These are phyloP conservation scores for Pseudolycoriella hygida DNA, from an alignment of 2,888 invertebrate genomes.

Conservation along the genomic window DNA sequence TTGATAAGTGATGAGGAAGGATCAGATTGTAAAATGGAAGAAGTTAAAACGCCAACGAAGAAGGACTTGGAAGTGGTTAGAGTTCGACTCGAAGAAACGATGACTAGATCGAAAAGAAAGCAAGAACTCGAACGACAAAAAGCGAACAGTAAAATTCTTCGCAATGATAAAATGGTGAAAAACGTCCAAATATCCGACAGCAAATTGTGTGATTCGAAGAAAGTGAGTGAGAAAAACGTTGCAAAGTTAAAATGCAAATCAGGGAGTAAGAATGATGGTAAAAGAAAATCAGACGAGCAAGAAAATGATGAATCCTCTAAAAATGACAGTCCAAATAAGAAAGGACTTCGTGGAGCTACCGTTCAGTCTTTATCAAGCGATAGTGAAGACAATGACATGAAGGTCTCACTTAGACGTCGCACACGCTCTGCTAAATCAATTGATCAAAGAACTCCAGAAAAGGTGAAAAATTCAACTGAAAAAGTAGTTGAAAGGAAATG, in stretches of 20 bases:
- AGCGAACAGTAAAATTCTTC: slow-evolving; percentile 25
- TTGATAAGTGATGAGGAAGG: background rate
- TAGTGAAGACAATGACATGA: slow-evolving; percentile 1
- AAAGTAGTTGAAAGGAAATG: background rate
- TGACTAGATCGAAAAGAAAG: slow-evolving; percentile 28
- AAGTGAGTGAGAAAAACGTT: background rate
- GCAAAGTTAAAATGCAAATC: background rate
- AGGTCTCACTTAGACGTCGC: slow-evolving; percentile 1
- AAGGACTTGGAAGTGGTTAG: background rate
- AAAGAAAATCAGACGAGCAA: slow-evolving; percentile 1
- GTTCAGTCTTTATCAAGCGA: slow-evolving; percentile 4
- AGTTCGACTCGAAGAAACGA: slow-evolving; percentile 17
- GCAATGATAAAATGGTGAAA: slow-evolving; percentile 15
- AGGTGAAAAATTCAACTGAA: background rate
- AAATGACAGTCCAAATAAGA: background rate
- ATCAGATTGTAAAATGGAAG: background rate
- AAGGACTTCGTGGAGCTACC: background rate
- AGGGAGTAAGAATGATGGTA: background rate
- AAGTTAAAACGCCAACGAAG: background rate
- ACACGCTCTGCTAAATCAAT: slow-evolving; percentile 2
- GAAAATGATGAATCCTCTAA: slow-evolving; percentile 1
- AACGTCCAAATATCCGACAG: background rate
- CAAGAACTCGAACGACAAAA: slow-evolving; percentile 24
- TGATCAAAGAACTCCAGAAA: background rate
- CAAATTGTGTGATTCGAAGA: background rate